Evolutionary conservation across 2,797 vertebrate genomes (phyloP).

Genomic region (Arnoldichthys spilopterus): DNA sequence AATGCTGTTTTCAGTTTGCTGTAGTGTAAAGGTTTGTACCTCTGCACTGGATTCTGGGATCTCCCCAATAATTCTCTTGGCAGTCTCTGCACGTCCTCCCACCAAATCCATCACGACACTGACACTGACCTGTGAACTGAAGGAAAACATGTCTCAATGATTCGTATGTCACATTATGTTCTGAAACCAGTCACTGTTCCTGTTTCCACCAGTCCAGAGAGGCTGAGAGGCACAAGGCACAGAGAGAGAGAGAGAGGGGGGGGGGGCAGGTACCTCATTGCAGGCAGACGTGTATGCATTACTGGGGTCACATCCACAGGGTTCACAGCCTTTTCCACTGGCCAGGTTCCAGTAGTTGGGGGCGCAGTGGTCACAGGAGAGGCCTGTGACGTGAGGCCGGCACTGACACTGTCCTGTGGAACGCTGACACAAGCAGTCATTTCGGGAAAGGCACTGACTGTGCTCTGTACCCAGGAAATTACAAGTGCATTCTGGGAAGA

Average conservation of each 20-base stretch:
- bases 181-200: neutral
- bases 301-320: constrained; percentile 88
- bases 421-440: constrained; percentile 87
- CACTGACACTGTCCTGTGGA: constrained; percentile 91
- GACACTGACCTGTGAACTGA: constrained; percentile 94
- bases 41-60: constrained; percentile 88
- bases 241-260: neutral
- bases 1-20: constrained; percentile 1
- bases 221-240: neutral
- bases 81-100: constrained; percentile 91
- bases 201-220: neutral
- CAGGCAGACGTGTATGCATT: constrained; percentile 85
- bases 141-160: constrained; percentile 4
- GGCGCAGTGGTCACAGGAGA: constrained; percentile 89
- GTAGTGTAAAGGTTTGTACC: constrained; percentile 71
- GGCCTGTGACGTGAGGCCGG: constrained; percentile 86
- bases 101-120: constrained; percentile 90
- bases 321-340: constrained; percentile 84
- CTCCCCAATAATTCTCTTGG: constrained; percentile 94
- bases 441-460: constrained; percentile 83
- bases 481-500: constrained; percentile 87
- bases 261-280: constrained; percentile 85
- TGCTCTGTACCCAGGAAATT: constrained; percentile 87
- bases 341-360: constrained; percentile 93
- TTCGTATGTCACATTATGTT: neutral